Percentiles rank a stretch among this genome's conserved stretches.
Evolutionary conservation across 2,113 vertebrate species (phyloP).

Genomic region (Dolichallabes microphthalmus): DNA sequence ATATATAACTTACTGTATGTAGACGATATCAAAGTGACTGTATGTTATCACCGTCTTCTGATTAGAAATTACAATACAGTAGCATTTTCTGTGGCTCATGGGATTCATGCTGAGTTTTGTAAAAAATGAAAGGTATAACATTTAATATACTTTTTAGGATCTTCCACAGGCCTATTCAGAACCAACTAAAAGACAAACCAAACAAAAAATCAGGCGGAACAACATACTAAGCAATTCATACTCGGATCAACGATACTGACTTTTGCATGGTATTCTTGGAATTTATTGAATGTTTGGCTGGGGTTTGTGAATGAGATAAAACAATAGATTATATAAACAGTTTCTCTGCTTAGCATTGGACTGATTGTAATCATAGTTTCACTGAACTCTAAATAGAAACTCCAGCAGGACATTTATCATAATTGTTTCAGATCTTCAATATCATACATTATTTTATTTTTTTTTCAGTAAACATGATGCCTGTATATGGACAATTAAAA

Average conservation of each 20-base stretch:
- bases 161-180: background rate
- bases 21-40: background rate
- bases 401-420: conserved; percentile 8
- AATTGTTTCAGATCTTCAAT: background rate
- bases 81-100: background rate
- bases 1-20: too few species aligned
- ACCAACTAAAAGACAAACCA: conserved; percentile 20
- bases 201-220: conserved; percentile 47
- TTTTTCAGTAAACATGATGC: background rate
- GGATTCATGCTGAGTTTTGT: background rate
- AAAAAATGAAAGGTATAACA: background rate
- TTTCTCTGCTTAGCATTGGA: background rate
- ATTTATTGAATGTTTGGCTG: conserved; percentile 41
- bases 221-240: conserved; percentile 30
- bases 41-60: background rate
- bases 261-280: conserved; percentile 47
- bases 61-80: background rate
- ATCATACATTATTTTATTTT: too few species aligned
- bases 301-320: conserved; percentile 17
- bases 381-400: background rate
- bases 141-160: background rate
- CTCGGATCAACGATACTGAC: conserved; percentile 38
- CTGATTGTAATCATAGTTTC: conserved; percentile 34
- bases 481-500: background rate
- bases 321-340: conserved; percentile 40